A percentile compares a stretch with the other conserved stretches of the same genome.
Conservation (phyloP, 1,140 invertebrate species). For the Cotesia glomerata region DNA sequence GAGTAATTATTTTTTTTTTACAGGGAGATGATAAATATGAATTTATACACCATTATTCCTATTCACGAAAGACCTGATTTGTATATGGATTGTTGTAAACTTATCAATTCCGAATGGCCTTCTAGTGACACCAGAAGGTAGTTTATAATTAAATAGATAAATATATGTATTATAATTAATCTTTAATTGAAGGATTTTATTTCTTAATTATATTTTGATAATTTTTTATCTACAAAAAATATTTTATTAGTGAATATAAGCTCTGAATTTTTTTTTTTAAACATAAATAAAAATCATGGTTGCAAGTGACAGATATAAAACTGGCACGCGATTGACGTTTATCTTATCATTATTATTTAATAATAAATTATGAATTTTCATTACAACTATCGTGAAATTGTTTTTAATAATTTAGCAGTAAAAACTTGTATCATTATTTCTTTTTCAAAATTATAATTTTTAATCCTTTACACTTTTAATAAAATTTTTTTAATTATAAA, state of each 20-base stretch:
- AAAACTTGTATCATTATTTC: constrained; percentile 7
- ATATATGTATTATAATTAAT: background rate
- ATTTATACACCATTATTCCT: constrained; percentile 64
- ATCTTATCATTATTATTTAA: too few relatives aligned
- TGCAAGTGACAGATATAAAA: too few relatives aligned
- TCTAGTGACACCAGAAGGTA: constrained; percentile 75
- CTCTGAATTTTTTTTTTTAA: too few relatives aligned
- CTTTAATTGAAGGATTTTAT: background rate
- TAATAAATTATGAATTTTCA: too few relatives aligned
- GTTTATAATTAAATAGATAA: background rate
- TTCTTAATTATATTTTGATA: constrained; percentile 7
- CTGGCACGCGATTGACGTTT: too few relatives aligned
- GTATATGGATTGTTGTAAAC: constrained; percentile 70
- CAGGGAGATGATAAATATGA: constrained; percentile 44
- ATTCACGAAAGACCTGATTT: constrained; percentile 75
- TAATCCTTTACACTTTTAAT: too few relatives aligned
- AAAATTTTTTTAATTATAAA: too few relatives aligned
- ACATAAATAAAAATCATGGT: too few relatives aligned
- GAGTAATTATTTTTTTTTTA: constrained; percentile 16
- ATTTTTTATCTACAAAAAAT: background rate
- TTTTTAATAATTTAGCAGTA: background rate
- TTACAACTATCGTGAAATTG: constrained; percentile 4
- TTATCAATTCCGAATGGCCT: constrained; percentile 83
- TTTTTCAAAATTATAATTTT: background rate
- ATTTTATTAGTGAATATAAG: too few relatives aligned